Evolutionary conservation across 2,888 invertebrate genomes (phyloP).

Genomic region (Arctia plantaginis): DNA sequence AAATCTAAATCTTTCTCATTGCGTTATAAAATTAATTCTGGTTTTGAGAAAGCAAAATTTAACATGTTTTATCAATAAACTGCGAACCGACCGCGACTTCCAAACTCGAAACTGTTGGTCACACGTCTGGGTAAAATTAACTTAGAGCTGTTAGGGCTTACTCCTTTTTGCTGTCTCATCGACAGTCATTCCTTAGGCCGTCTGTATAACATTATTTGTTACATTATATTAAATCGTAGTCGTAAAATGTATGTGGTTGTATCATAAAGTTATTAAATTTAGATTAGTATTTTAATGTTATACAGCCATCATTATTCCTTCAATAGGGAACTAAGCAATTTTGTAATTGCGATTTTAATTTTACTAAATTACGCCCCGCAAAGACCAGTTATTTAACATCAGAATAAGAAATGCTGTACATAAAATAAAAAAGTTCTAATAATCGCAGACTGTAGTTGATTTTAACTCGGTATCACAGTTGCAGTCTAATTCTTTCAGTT

Average conservation of each 20-base stretch:
- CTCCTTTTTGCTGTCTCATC: constrained; percentile 38
- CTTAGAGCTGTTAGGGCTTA: constrained; percentile 35
- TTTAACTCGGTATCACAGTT: constrained; percentile 45
- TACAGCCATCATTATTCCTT: not conserved
- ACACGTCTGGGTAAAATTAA: constrained; percentile 57
- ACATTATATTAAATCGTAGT: not conserved
- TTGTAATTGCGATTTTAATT: not conserved
- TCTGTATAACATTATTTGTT: constrained; percentile 3
- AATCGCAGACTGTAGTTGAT: constrained; percentile 4
- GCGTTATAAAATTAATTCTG: not conserved
- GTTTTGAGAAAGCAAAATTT: constrained; percentile 41
- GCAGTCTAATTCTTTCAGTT: constrained; percentile 58
- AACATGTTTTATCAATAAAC: constrained; percentile 42
- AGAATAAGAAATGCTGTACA: not conserved
- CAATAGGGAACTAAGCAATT: not conserved
- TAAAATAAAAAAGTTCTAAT: not conserved
- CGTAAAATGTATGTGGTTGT: not conserved
- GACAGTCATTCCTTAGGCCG: constrained; percentile 41
- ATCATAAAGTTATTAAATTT: not conserved
- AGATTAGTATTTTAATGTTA: not conserved
- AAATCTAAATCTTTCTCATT: not conserved
- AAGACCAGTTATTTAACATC: not conserved
- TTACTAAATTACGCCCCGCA: not conserved
- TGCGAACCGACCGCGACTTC: constrained; percentile 32
- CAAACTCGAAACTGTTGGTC: constrained; percentile 50